These are phyloP conservation scores for Salminus brasiliensis DNA, from an alignment of 2,113 vertebrate species.

Conservation along the genomic window DNA sequence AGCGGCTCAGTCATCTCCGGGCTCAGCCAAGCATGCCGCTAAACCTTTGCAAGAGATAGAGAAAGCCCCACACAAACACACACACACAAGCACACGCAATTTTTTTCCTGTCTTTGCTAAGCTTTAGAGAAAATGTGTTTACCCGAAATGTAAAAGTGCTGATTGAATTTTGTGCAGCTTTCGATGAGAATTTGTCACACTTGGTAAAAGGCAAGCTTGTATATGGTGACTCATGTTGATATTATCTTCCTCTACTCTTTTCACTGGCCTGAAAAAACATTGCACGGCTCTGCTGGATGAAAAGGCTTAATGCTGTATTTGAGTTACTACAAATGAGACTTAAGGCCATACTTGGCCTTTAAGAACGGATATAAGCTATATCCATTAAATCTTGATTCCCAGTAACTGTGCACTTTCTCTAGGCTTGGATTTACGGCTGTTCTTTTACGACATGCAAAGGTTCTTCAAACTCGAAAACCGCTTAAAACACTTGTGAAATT, in stretches of 20 bases:
- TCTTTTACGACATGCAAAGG: too few relatives aligned
- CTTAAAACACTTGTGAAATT: too few relatives aligned
- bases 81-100: conserved; percentile 2
- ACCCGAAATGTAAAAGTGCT: conserved; percentile 34
- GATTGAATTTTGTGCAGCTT: conserved; percentile 19
- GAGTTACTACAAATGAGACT: background rate
- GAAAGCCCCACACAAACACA: background rate
- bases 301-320: background rate
- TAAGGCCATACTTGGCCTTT: background rate
- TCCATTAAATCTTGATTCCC: background rate
- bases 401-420: background rate
- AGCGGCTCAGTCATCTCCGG: conserved; percentile 23
- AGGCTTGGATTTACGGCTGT: background rate
- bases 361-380: background rate
- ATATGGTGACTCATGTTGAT: conserved; percentile 30
- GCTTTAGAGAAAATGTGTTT: conserved; percentile 22
- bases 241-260: conserved; percentile 16
- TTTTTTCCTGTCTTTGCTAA: conserved; percentile 16
- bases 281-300: background rate
- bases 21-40: conserved; percentile 39
- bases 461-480: too few relatives aligned
- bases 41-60: conserved; percentile 27
- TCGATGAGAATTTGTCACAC: background rate
- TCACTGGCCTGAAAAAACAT: background rate
- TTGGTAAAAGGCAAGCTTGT: background rate